A percentile compares a stretch with the other conserved stretches of the same genome.
Evolutionary conservation across 2,888 invertebrate genomes (phyloP).

Genomic region (Hybos culiciformis): DNA sequence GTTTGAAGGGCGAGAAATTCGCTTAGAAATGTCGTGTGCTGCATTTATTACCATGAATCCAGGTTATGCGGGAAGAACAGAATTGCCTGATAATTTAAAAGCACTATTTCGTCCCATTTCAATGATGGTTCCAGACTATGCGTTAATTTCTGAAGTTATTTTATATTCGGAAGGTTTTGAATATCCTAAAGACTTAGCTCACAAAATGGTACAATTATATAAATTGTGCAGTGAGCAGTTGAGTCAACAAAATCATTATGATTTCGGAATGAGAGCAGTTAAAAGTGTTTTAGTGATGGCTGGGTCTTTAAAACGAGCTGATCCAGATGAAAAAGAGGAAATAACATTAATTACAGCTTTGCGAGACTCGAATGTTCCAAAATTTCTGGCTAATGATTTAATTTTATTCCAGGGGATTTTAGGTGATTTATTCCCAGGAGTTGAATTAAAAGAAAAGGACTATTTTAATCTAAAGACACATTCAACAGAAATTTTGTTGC

Average conservation of each 20-base stretch:
- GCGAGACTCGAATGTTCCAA: constrained; percentile 80
- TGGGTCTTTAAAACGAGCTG: constrained; percentile 70
- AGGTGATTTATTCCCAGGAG: constrained; percentile 79
- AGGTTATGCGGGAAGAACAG: constrained; percentile 79
- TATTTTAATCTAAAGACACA: constrained; percentile 62
- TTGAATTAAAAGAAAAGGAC: constrained; percentile 61
- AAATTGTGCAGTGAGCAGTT: constrained; percentile 82
- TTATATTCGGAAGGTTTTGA: constrained; percentile 90
- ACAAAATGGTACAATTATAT: constrained; percentile 89
- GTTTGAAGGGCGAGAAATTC: constrained; percentile 82
- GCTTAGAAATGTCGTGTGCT: constrained; percentile 63
- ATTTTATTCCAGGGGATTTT: constrained; percentile 74
- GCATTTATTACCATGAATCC: constrained; percentile 90
- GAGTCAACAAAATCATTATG: constrained; percentile 85
- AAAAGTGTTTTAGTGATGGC: constrained; percentile 91
- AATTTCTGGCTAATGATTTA: constrained; percentile 76
- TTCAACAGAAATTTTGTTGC: constrained; percentile 41
- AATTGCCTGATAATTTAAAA: constrained; percentile 78
- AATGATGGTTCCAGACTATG: constrained; percentile 90
- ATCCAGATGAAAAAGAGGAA: constrained; percentile 73
- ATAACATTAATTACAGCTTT: constrained; percentile 72
- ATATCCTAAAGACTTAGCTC: constrained; percentile 70
- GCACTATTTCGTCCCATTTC: constrained; percentile 74
- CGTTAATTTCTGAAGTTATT: constrained; percentile 79
- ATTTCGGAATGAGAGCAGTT: constrained; percentile 88